Conservation (phyloP, 2,113 vertebrate species). For the Pedionomus torquatus region DNA sequence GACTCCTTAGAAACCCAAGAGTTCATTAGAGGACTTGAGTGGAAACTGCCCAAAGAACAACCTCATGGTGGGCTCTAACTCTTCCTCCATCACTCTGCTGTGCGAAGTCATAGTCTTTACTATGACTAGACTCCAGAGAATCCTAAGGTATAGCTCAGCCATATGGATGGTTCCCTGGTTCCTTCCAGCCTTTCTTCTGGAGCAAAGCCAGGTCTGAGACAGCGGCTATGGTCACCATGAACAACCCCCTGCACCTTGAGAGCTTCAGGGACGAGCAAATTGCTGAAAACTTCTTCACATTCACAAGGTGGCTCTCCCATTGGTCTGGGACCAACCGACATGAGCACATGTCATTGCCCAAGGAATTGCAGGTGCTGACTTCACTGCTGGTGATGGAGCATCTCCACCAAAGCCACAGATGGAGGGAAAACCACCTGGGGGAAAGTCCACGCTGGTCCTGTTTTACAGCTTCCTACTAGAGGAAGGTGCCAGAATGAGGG, state of each 20-base stretch:
- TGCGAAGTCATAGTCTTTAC: not conserved
- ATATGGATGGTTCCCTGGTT: fast-evolving
- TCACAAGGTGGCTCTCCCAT: not conserved
- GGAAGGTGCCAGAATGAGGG: not conserved
- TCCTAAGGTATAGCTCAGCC: not conserved
- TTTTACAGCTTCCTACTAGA: not conserved
- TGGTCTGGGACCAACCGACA: not conserved
- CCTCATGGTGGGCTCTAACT: not conserved
- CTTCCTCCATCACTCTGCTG: not conserved
- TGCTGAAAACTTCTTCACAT: not conserved
- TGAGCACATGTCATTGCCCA: fast-evolving
- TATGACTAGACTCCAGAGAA: not conserved
- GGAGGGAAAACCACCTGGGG: not conserved
- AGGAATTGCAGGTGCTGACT: fast-evolving
- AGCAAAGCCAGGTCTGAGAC: not conserved
- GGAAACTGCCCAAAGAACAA: not conserved
- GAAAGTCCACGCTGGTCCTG: not conserved
- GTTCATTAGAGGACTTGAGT: not conserved
- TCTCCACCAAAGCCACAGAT: not conserved
- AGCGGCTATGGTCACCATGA: not conserved
- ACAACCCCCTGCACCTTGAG: not conserved
- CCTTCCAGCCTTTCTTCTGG: not conserved
- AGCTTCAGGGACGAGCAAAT: not conserved
- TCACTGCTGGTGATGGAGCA: not conserved
- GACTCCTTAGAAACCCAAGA: not conserved